Percentiles rank a stretch among this genome's conserved stretches.
Conservation (phyloP, 1,140 invertebrate genomes). For the Mamestra configurata region DNA sequence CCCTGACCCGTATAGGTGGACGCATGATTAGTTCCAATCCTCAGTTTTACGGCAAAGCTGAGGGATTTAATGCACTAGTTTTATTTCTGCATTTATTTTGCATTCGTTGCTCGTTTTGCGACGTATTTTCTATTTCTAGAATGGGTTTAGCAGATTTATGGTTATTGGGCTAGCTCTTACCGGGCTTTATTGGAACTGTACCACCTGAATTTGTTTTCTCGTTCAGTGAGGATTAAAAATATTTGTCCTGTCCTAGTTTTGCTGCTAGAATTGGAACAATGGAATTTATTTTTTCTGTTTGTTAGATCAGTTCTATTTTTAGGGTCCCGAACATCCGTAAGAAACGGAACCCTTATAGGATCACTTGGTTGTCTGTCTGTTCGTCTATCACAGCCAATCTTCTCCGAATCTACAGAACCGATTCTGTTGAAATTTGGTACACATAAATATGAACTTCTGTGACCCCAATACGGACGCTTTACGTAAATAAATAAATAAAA, state of each 20-base stretch:
- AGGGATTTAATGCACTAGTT: slow-evolving; percentile 43
- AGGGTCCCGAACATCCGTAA: too few relatives aligned
- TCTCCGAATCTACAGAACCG: too few relatives aligned
- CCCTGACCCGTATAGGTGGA: slow-evolving; percentile 79
- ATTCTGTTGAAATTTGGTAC: too few relatives aligned
- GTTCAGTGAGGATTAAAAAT: slow-evolving; percentile 5
- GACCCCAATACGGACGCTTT: too few relatives aligned
- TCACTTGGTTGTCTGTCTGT: too few relatives aligned
- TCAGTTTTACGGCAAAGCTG: slow-evolving; percentile 25
- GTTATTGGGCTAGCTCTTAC: background rate
- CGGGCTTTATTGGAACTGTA: background rate
- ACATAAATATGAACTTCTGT: too few relatives aligned
- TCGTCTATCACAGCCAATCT: too few relatives aligned
- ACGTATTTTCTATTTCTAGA: background rate
- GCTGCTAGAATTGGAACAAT: background rate
- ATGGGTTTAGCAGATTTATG: background rate
- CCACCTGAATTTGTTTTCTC: background rate
- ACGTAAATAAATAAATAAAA: too few relatives aligned
- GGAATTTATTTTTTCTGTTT: background rate
- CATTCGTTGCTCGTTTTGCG: slow-evolving; percentile 1
- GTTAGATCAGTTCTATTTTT: background rate
- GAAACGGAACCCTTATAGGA: too few relatives aligned
- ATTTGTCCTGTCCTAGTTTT: slow-evolving; percentile 17
- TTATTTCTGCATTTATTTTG: slow-evolving; percentile 42
- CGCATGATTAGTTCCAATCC: slow-evolving; percentile 70